Base-by-base conservation (phyloP, 2,888 invertebrate genomes). In the Drosophila meridionalis region DNA sequence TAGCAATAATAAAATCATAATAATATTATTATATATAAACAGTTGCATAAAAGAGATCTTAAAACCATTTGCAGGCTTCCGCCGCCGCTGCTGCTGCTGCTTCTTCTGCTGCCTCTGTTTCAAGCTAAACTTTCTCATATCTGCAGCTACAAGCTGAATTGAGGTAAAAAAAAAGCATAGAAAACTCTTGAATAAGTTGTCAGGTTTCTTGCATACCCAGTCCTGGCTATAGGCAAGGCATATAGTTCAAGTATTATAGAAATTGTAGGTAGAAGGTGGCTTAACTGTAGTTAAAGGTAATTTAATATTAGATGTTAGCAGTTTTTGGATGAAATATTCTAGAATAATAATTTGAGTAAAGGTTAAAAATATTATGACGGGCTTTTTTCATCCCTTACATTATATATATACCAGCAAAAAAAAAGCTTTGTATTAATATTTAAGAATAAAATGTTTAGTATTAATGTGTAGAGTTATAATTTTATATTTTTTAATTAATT, bases 21-120 rank as follows among this genome's bases (percentile, higher is more conserved):
- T 71, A 82, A 75, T 85, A 87, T 82, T 82, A 79, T 83, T 83
- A 75, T 81, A 82, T 83, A 85, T 85, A 88, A 88, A 78, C 76
- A 75, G 74, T 55, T 69, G 73, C 72, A 78, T 72, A 70, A 74
- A 71, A 73, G 71, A 84, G 73, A 88, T 81, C 76, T 80, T 74
- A 65, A 78, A 80, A 78, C 76, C 79, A 84, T 86, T 90, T 82
- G 83, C 82, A 69, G 71, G 73, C 60, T 77, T 61, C 66, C 57
- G 65, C 48, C 57, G 26, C 28, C 7, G 48, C 69, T 45, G 26
- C 56, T 28, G 38, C 48, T 59, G 26, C 28, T 12, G 48, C 69
- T 45, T 28, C 56, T 28, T n/a, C 48, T 59, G 26, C 28, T 12
- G 48, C 69, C 48, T 28, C 56, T 28, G 38, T 32, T 36, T 53